phyloP scores from a whole-genome alignment of 37 sponge, comb jelly and placozoan species.

The Tethya wilhelma region DNA sequence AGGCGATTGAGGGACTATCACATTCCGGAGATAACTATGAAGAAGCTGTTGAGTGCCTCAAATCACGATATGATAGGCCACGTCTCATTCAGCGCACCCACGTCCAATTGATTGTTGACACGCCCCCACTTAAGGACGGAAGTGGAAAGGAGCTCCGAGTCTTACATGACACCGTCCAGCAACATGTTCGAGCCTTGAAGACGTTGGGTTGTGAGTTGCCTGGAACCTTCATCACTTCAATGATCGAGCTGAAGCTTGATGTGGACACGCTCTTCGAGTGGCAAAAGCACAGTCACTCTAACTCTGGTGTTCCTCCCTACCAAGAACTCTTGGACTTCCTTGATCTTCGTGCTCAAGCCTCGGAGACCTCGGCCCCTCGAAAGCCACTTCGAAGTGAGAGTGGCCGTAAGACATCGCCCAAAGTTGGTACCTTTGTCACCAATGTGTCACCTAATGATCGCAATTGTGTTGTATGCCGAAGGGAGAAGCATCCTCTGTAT shows the following conservation, averaged over 20 bases:
- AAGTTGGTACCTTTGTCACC: constrained; percentile 20
- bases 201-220: constrained; percentile 38
- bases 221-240: constrained; percentile 37
- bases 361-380: constrained; percentile 1
- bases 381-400: neutral
- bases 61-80: constrained; percentile 32
- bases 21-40: constrained; percentile 50
- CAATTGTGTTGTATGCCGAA: constrained; percentile 33
- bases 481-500: constrained; percentile 48
- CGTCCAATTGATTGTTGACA: constrained; percentile 37
- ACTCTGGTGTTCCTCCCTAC: constrained; percentile 30
- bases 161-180: constrained; percentile 46
- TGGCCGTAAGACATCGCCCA: constrained; percentile 7
- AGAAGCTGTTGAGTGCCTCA: constrained; percentile 55
- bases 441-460: neutral
- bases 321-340: no score
- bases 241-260: constrained; percentile 49
- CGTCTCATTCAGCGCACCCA: constrained; percentile 58
- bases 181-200: constrained; percentile 57
- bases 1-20: constrained; percentile 55
- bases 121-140: constrained; percentile 49
- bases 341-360: constrained; percentile 56
- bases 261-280: constrained; percentile 44
- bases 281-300: constrained; percentile 51
- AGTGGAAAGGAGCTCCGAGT: no score